These are phyloP conservation scores for Parthenolecanium corni DNA, from an alignment of 2,888 invertebrate genomes.

Conservation along the genomic window DNA sequence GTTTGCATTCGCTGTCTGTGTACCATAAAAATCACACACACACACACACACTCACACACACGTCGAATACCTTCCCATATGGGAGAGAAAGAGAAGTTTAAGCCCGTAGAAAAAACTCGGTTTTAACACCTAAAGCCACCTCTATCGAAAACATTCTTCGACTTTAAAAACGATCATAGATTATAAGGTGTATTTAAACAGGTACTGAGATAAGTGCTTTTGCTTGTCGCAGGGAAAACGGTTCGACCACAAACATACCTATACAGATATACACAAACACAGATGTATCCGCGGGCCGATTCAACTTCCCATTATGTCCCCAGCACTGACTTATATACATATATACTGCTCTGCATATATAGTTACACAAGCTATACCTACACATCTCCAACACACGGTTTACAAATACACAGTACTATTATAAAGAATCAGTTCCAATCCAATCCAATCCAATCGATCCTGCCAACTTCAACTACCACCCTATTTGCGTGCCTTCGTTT, in stretches of 20 bases:
- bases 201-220: constrained; percentile 27
- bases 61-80: too few species aligned
- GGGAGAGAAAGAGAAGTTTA: constrained; percentile 14
- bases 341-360: background rate
- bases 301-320: constrained; percentile 24
- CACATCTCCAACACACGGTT: too few species aligned
- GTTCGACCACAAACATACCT: constrained; percentile 25
- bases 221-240: constrained; percentile 25
- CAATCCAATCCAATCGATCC: constrained; percentile 23
- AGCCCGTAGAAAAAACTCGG: constrained; percentile 13
- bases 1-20: too few species aligned
- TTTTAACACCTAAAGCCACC: constrained; percentile 24
- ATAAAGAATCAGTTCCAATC: background rate
- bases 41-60: background rate
- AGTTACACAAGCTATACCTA: too few species aligned
- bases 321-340: constrained; percentile 12
- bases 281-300: constrained; percentile 19
- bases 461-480: constrained; percentile 27
- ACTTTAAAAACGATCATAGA: constrained; percentile 26
- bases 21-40: background rate
- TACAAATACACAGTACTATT: too few species aligned
- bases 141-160: constrained; percentile 27
- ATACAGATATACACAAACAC: background rate
- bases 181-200: constrained; percentile 28
- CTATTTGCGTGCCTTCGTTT: constrained; percentile 28